Evolutionary conservation across 2,888 invertebrate species (phyloP).

Genomic region (Cephus pygmeus): DNA sequence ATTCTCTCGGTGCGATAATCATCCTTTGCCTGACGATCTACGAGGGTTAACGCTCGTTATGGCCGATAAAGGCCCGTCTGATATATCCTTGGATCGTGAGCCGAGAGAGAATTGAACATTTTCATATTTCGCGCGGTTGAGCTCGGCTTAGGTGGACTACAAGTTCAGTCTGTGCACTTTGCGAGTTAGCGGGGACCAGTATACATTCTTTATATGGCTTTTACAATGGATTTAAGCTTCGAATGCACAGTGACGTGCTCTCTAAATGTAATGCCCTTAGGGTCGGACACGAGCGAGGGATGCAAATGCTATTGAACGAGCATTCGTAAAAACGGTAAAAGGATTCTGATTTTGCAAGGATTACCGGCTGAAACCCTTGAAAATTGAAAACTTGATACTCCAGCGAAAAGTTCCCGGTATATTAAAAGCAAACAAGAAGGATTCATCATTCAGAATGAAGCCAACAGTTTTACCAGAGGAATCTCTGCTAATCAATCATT

Average conservation of each 20-base stretch:
- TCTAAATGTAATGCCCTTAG: not conserved
- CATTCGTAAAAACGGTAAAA: too few relatives aligned
- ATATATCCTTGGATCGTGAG: not conserved
- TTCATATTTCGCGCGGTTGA: not conserved
- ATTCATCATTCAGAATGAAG: not conserved
- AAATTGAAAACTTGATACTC: too few relatives aligned
- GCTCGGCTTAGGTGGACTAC: not conserved
- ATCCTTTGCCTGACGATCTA: not conserved
- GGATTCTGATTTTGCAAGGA: too few relatives aligned
- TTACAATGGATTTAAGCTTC: not conserved
- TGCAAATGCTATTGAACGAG: not conserved
- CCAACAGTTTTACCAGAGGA: not conserved
- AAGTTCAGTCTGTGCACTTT: not conserved
- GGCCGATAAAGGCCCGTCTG: not conserved
- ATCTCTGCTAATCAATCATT: not conserved
- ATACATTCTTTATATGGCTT: constrained; percentile 1
- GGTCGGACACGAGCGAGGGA: not conserved
- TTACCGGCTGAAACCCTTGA: too few relatives aligned
- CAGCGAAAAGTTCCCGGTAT: too few relatives aligned
- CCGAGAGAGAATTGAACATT: not conserved
- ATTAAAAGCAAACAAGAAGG: not conserved
- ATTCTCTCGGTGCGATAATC: not conserved
- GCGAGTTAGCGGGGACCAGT: not conserved
- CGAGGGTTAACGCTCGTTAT: not conserved
- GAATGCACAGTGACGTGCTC: not conserved